Conservation (phyloP, 2,797 vertebrate species). For the Muscicapa comitata region DNA sequence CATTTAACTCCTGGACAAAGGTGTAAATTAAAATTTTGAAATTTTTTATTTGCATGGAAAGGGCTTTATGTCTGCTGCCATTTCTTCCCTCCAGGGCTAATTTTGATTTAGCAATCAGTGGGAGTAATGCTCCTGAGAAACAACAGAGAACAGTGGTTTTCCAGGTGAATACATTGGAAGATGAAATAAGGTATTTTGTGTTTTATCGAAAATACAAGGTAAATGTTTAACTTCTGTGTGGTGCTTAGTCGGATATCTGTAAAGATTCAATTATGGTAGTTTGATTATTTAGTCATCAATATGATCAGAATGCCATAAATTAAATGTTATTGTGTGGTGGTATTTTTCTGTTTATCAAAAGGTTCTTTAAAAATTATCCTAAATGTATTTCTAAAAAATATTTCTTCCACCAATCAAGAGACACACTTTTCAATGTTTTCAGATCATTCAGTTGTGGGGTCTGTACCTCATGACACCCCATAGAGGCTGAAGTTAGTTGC, state of each 20-base stretch:
- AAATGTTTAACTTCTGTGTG: background rate
- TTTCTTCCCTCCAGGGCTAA: background rate
- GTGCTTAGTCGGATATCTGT: background rate
- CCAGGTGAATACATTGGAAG: background rate
- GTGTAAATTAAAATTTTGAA: background rate
- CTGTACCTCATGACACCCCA: background rate
- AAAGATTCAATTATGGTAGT: background rate
- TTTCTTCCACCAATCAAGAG: background rate
- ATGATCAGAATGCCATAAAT: background rate
- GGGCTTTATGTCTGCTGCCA: background rate
- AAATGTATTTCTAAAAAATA: background rate
- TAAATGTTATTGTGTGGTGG: accelerated
- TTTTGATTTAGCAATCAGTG: background rate
- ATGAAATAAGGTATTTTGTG: background rate
- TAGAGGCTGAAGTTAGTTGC: background rate
- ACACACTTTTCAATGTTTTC: background rate
- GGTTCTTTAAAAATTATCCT: background rate
- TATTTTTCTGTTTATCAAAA: background rate
- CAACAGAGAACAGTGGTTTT: background rate
- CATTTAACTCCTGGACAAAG: background rate
- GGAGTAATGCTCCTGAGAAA: background rate
- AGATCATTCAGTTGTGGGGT: background rate
- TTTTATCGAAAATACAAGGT: background rate
- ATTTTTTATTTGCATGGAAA: background rate
- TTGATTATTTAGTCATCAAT: background rate